Evolutionary conservation across 2,888 invertebrate species (phyloP), one percentile per base, ranked within the genome.

Genomic region (Spicauda simplicius): DNA sequence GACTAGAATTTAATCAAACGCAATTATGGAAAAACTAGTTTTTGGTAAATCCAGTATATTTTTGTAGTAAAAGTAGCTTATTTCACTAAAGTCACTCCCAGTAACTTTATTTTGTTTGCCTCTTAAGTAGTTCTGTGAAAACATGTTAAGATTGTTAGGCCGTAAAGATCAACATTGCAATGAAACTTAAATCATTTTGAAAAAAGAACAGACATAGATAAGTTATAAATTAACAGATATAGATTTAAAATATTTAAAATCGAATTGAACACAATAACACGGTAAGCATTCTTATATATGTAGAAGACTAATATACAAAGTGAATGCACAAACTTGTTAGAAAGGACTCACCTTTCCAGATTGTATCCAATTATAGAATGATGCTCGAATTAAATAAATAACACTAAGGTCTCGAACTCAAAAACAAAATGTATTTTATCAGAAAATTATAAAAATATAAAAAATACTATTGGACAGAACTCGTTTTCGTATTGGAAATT

Each of bases 281-380:
- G 0, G n/a, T 14, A 14, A 41, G 45, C n/a, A 4, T 12, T 45
- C 8, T 7, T n/a, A 48, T 16, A 16, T 48, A 48, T 12, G n/a
- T 45, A 45, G 45, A n/a, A n/a, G 33, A 33, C 33, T 50, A 50
- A 50, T 50, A 37, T 12, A 18, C 60, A 59, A 66, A 66, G 66
- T 66, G 66, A 66, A 60, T 50, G 66, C 55, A 50, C 19, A 25
- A 55, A 50, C 61, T 50, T 19, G 58, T 68, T 58, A 60, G 57
- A 37, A 74, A 72, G 61, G 71, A 77, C 86, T 82, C 62, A 86
- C 88, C 83, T 82, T 80, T 80, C 77, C 72, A 77, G 76, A 69
- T 71, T 74, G 82, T 82, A 79, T 85, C 81, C 82, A 79, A 78
- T 77, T 50, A 20, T 12, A 55, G 20, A 10, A 37, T 50, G 33